Conservation (phyloP, 2,797 vertebrate species). For the Sylvia borin region DNA sequence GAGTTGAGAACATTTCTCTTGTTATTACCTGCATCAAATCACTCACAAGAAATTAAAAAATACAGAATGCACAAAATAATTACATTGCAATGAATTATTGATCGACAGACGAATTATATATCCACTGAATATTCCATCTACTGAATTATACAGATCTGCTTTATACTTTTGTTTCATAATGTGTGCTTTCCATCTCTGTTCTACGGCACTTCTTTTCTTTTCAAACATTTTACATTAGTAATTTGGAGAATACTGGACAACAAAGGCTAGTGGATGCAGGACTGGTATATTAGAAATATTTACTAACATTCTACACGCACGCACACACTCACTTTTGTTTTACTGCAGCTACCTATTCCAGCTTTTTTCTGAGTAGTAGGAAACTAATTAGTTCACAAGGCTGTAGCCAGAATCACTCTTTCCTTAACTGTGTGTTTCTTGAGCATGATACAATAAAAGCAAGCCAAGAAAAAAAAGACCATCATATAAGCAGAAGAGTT, state of each 20-base stretch:
- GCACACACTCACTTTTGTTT: not conserved
- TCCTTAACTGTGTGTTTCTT: not conserved
- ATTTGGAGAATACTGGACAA: not conserved
- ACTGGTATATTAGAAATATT: not conserved
- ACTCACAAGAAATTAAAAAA: not conserved
- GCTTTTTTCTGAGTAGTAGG: not conserved
- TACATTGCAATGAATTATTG: not conserved
- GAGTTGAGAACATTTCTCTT: not conserved
- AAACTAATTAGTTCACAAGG: conserved; percentile 4
- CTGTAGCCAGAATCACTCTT: not conserved
- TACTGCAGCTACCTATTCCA: not conserved
- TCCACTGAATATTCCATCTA: not conserved
- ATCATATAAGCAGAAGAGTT: not conserved
- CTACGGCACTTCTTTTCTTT: not conserved
- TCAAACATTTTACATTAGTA: not conserved
- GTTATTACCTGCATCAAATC: not conserved
- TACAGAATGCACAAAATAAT: not conserved
- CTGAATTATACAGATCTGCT: not conserved
- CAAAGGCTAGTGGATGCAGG: not conserved
- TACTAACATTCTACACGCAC: not conserved
- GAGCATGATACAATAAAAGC: not conserved
- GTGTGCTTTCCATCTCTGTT: not conserved
- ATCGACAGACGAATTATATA: not conserved
- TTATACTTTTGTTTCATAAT: not conserved
- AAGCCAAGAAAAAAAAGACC: not conserved